Evolutionary conservation across 2,888 invertebrate species (phyloP).

Genomic region (Cinara cedri): DNA sequence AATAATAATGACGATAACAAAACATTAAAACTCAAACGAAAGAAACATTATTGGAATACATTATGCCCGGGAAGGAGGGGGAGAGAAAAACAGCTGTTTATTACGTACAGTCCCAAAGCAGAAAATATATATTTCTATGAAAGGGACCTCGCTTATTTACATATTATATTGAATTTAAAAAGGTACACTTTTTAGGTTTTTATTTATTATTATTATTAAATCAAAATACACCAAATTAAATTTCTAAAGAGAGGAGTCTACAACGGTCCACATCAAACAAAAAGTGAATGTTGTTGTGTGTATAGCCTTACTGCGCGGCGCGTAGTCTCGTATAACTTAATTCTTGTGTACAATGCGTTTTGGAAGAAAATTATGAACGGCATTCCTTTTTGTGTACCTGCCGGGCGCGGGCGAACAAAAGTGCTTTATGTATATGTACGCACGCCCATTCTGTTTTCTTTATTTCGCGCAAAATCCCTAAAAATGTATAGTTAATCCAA

Average conservation of each 20-base stretch:
- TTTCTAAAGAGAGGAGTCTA: conserved; percentile 17
- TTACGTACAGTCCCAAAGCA: too few species aligned
- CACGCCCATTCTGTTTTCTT: neutral
- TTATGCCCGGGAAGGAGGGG: too few species aligned
- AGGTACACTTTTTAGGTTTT: neutral
- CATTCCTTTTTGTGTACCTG: neutral
- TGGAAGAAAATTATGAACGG: neutral
- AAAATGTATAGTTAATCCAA: neutral
- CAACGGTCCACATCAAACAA: conserved; percentile 17
- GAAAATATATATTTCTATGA: neutral
- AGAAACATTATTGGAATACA: neutral
- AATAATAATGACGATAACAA: neutral
- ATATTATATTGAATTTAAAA: conserved; percentile 30
- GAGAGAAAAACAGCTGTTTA: too few species aligned
- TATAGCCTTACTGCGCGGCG: neutral
- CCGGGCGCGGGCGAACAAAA: neutral
- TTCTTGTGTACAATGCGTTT: neutral
- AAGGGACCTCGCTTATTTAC: neutral
- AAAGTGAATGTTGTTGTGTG: neutral
- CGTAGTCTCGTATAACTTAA: conserved; percentile 3
- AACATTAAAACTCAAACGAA: neutral
- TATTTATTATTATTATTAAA: conserved; percentile 15
- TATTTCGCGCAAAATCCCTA: neutral
- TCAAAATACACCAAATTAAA: conserved; percentile 19
- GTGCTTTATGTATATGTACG: neutral